Percentiles rank a stretch among this genome's conserved stretches.
Conservation (phyloP, 2,797 vertebrate genomes). For the Karalla daura region DNA sequence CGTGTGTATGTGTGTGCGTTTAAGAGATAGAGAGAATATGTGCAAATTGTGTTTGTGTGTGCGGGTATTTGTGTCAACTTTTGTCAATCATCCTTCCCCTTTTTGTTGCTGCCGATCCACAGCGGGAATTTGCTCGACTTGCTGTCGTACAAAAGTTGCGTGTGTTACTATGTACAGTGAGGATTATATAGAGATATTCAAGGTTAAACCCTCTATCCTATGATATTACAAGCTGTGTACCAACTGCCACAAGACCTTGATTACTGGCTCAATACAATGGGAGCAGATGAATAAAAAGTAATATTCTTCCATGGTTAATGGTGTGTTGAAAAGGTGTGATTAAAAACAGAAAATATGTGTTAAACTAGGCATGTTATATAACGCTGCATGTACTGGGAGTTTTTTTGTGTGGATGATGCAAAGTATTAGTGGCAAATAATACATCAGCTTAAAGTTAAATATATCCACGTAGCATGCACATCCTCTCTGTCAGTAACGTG, state of each 20-base stretch:
- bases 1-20: constrained; percentile 24
- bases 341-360: constrained; percentile 3
- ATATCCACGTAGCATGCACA: not conserved
- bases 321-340: constrained; percentile 24
- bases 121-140: constrained; percentile 52
- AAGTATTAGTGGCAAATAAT: not conserved
- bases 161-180: constrained; percentile 38
- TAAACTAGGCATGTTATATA: not conserved
- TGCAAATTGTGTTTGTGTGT: constrained; percentile 44
- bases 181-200: constrained; percentile 41
- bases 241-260: not conserved
- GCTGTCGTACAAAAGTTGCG: constrained; percentile 38
- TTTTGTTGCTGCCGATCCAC: constrained; percentile 26
- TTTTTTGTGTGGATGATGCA: not conserved
- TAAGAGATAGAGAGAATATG: constrained; percentile 23
- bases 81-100: constrained; percentile 62
- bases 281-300: constrained; percentile 3
- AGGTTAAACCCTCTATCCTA: constrained; percentile 34
- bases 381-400: not conserved
- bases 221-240: constrained; percentile 32
- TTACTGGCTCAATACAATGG: not conserved
- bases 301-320: constrained; percentile 9
- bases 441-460: not conserved
- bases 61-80: constrained; percentile 47
- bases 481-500: not conserved